These are phyloP conservation scores for Tragelaphus buxtoni DNA, from an alignment of 2,113 vertebrate species.

Conservation along the genomic window DNA sequence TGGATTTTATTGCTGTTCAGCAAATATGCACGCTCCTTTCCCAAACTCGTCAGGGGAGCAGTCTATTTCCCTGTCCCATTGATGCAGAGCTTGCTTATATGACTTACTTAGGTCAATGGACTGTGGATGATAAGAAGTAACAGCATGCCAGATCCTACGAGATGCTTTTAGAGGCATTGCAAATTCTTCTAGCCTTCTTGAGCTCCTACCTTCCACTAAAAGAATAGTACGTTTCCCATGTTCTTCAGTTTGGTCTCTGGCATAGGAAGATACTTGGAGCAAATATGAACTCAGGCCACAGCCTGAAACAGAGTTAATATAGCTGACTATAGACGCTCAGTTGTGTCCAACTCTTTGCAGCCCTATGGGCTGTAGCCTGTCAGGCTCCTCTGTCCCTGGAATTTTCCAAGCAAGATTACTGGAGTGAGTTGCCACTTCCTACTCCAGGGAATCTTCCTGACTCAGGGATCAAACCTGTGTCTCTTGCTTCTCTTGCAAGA, in stretches of 20 bases:
- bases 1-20: neutral
- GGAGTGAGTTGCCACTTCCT: neutral
- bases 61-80: neutral
- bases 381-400: neutral
- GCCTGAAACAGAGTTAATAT: neutral
- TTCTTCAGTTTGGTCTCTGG: neutral
- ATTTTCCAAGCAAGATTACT: neutral
- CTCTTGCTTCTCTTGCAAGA: neutral
- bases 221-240: neutral
- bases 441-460: neutral
- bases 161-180: neutral
- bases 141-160: neutral
- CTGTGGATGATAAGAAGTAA: neutral
- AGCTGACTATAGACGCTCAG: neutral
- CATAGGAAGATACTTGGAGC: neutral
- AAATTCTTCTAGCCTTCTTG: neutral
- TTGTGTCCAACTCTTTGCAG: neutral
- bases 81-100: neutral
- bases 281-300: neutral
- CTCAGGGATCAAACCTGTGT: neutral
- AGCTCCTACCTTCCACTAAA: neutral
- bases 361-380: neutral
- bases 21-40: conserved; percentile 13
- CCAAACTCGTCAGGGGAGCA: neutral
- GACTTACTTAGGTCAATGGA: neutral